Conservation (phyloP, 2,888 invertebrate genomes). For the Teinopalpus imperialis region DNA sequence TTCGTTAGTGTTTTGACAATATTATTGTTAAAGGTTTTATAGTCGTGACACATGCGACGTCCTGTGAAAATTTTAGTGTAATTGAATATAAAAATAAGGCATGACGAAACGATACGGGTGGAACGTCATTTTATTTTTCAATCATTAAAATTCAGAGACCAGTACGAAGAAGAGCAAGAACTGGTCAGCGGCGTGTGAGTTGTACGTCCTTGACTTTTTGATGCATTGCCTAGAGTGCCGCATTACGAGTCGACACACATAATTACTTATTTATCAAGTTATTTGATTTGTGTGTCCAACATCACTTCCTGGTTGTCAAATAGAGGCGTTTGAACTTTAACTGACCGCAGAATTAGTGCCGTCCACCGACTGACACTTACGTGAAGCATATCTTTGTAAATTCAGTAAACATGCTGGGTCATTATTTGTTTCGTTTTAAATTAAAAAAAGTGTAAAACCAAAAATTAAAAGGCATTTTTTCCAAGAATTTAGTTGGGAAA, state of each 20-base stretch:
- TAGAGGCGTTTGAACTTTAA: constrained; percentile 3
- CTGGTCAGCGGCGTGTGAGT: constrained; percentile 41
- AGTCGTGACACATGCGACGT: no score
- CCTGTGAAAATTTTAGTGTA: no score
- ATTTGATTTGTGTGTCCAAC: constrained; percentile 7
- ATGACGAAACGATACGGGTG: constrained; percentile 4
- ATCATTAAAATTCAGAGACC: constrained; percentile 36
- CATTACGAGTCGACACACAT: constrained; percentile 13
- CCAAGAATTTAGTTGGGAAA: no score
- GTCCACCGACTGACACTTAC: no score
- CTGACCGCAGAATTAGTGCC: neutral
- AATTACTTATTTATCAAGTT: constrained; percentile 16
- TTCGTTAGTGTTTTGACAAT: no score
- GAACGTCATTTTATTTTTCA: constrained; percentile 8
- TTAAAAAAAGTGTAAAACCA: no score
- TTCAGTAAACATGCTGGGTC: no score
- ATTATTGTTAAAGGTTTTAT: no score
- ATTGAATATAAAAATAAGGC: constrained; percentile 3
- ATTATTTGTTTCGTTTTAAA: no score
- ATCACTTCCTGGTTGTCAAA: constrained; percentile 9
- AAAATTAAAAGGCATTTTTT: no score
- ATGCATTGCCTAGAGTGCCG: constrained; percentile 35
- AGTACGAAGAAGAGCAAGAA: constrained; percentile 44
- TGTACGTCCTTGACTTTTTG: constrained; percentile 57
- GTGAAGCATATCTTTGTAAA: no score